A percentile compares a stretch with the other conserved stretches of the same genome.
Evolutionary conservation across 2,113 vertebrate genomes (phyloP).

Genomic region (Rhabdomys dilectus): DNA sequence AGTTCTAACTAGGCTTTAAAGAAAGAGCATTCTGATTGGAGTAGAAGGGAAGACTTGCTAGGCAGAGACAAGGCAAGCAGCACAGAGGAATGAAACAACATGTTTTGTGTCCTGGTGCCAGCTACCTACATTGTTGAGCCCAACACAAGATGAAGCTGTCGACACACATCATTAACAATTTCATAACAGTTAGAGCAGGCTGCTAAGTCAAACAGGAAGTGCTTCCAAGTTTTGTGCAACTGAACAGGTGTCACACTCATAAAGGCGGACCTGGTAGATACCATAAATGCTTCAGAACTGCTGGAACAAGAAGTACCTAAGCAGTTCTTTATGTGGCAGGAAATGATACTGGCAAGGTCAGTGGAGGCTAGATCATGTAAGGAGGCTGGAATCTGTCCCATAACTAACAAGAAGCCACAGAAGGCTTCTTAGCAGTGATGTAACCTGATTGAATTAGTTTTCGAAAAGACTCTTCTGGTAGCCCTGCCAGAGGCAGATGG

Average conservation of each 20-base stretch:
- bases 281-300: constrained; percentile 38
- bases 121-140: not conserved
- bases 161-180: constrained; percentile 35
- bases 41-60: not conserved
- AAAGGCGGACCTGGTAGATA: not conserved
- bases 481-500: not conserved
- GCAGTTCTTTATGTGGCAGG: constrained; percentile 67
- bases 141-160: constrained; percentile 17
- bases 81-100: not conserved
- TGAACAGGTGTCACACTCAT: not conserved
- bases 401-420: not conserved
- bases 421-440: not conserved
- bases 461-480: not conserved
- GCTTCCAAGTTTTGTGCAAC: not conserved
- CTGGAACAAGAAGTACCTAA: constrained; percentile 64
- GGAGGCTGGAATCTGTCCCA: constrained; percentile 60
- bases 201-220: not conserved
- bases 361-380: constrained; percentile 26
- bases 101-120: not conserved
- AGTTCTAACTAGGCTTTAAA: constrained; percentile 1
- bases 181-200: not conserved
- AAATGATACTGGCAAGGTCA: constrained; percentile 59
- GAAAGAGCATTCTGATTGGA: not conserved
- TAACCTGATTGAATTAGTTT: not conserved
- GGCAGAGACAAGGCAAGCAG: not conserved